Percentiles rank a stretch among this genome's conserved stretches.
phyloP scores from a whole-genome alignment of 2,888 invertebrate genomes.

The Napeogenes inachia region DNA sequence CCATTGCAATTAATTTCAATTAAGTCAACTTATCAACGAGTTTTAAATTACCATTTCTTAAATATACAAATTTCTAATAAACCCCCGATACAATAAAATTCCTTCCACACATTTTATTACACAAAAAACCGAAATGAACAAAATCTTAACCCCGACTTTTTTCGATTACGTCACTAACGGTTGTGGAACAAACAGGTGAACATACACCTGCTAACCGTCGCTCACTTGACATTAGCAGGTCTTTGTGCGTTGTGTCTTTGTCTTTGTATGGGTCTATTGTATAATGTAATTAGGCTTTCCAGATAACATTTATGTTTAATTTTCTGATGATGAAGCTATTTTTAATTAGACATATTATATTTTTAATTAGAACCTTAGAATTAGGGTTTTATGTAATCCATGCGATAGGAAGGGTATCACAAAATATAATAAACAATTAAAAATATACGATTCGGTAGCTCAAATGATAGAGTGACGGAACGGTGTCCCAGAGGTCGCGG shows the following conservation, averaged over 20 bases:
- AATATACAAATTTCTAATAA: too few relatives aligned
- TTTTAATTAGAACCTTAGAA: too few relatives aligned
- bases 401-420: too few relatives aligned
- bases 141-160: conserved; percentile 22
- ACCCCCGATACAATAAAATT: too few relatives aligned
- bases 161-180: conserved; percentile 57
- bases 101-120: background rate
- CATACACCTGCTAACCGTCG: conserved; percentile 67
- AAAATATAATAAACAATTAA: too few relatives aligned
- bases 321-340: background rate
- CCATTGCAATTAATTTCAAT: too few relatives aligned
- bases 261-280: conserved; percentile 47
- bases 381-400: too few relatives aligned
- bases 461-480: too few relatives aligned
- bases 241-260: conserved; percentile 40
- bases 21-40: too few relatives aligned
- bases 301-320: background rate
- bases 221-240: conserved; percentile 33
- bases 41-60: too few relatives aligned
- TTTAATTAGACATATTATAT: background rate
- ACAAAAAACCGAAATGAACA: conserved; percentile 6
- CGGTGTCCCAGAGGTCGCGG: too few relatives aligned
- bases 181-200: conserved; percentile 66
- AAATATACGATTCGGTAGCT: too few relatives aligned
- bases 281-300: conserved; percentile 12